Base-by-base conservation (phyloP, 2,113 vertebrate genomes). In the Mus pahari region DNA sequence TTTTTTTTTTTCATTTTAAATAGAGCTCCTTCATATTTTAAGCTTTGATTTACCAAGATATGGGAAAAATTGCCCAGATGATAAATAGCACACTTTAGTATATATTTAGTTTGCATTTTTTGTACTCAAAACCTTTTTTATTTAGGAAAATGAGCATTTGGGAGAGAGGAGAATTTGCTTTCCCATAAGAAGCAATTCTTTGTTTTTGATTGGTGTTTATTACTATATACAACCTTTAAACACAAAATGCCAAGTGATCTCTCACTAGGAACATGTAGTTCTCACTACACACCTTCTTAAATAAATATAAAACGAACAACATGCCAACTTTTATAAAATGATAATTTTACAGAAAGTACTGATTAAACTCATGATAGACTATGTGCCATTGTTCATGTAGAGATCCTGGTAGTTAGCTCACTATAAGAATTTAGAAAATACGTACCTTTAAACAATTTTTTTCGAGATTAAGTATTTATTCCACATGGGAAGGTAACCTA, bases 291-390 rank as follows among this genome's bases (percentile, higher is more conserved):
- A 7, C 22, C 89, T 95, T 88, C 13, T 89, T 36, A 8, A 5
- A 42, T 36, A 8, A 5, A 42, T 70, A 20, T 28, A 66, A 36
- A 45, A 70, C 7, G 31, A 60, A 79, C 12, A 64, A 62, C 31
- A 50, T 50, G 7, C 33, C 7, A 45, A 24, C 10, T 53, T 73
- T 82, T 48, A 83, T 19, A 71, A 17, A 92, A 94, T 81, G 12
- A 3, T 58, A 33, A 64, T 60, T 97, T 92, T 92, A 71, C 8
- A 62, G 64, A 89, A 73, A 77, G 33, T 84, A 42, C 24, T 86
- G 62, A 78, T n/a, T n/a, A 92, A 31, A 58, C 4, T 66, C 36
- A 60, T 86, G 74, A 75, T 36, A 60, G 17, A 66, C 4, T 31
- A 48, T 0, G 22, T 91, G 8, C 39, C 36, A 64, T 74, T 94